Base-by-base conservation (phyloP, 2,888 invertebrate genomes). In the Tetranychus truncatus region DNA sequence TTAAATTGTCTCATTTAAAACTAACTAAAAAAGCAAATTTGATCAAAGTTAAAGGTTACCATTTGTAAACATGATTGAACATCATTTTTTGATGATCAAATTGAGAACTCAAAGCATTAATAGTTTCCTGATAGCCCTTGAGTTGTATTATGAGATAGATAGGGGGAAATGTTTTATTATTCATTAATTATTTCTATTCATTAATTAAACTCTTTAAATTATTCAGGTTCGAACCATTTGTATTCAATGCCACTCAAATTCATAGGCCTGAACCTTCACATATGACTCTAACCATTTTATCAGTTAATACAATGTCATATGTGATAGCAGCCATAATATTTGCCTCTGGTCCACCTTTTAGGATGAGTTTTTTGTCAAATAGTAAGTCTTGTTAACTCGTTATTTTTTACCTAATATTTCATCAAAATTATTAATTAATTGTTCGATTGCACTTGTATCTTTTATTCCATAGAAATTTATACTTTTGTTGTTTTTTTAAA, bases 311-410 rank as follows among this genome's bases (percentile, higher is more conserved):
- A 67, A 83, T 81, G 79, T 83, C 83, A 77, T 83, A 83, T 77
- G 81, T 83, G 73, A 81, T 80, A 20, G 79, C 82, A n/a, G 82
- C 83, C n/a, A 77, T 83, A 46, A 80, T 82, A 21, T 83, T 83
- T 78, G 80, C 83, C 20, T 82, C 83, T 76, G 83, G 83, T 15
- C 80, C 81, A 4, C 83, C 83, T 1, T 83, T 81, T 79, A 80
- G 83, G 76, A 81, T 80, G 76, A 78, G 79, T 15, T 81, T 83
- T 73, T 81, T 81, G 75, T 78, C 82, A 15, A 83, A 83, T 78
- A 82, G 83, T 83, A 78, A 81, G 82, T 75, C 15, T 71, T 21
- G 45, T 34, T 69, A 5, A 67, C 15, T 34, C 21, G 46, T 7
- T 15, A 20, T 20, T 15, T 18, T 80, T 74, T 74, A 8, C 11